A percentile compares a stretch with the other conserved stretches of the same genome.
Conservation (phyloP, 1,140 invertebrate genomes). For the Heliothis virescens region DNA sequence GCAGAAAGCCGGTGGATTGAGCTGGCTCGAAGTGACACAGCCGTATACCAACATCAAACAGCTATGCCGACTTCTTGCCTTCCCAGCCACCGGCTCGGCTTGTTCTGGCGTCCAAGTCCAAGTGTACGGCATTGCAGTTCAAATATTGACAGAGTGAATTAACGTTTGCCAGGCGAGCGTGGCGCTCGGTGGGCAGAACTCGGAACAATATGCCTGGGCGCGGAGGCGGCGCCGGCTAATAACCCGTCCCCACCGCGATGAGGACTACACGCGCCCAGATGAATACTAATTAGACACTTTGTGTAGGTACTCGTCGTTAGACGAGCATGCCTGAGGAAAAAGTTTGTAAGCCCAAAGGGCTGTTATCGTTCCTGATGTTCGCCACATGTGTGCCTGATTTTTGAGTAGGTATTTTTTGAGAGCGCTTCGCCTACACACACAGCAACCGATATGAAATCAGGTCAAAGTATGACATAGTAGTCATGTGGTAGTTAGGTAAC, state of each 20-base stretch:
- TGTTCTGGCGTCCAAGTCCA: constrained; percentile 60
- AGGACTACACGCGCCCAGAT: constrained; percentile 84
- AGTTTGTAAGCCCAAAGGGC: constrained; percentile 48
- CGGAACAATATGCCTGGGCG: constrained; percentile 85
- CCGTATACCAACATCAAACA: constrained; percentile 88
- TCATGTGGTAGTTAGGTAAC: neutral
- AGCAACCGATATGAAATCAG: constrained; percentile 25
- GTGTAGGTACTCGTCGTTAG: constrained; percentile 80
- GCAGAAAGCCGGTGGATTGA: constrained; percentile 88
- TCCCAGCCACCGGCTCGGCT: constrained; percentile 86
- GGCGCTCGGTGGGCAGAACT: constrained; percentile 81
- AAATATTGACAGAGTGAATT: constrained; percentile 82
- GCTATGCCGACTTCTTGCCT: constrained; percentile 91
- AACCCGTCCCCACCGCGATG: constrained; percentile 85
- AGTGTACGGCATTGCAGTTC: constrained; percentile 65
- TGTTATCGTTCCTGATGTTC: constrained; percentile 28
- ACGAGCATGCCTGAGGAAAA: constrained; percentile 59
- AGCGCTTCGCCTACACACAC: constrained; percentile 49
- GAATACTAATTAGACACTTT: constrained; percentile 85
- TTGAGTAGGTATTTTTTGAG: neutral
- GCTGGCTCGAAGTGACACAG: constrained; percentile 89
- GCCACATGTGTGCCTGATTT: constrained; percentile 34
- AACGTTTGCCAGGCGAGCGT: constrained; percentile 75
- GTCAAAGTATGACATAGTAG: constrained; percentile 41
- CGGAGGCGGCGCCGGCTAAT: constrained; percentile 85